Percentiles rank a stretch among this genome's conserved stretches.
phyloP scores from a whole-genome alignment of 1,140 invertebrate genomes.

The Meteorus sp. region DNA sequence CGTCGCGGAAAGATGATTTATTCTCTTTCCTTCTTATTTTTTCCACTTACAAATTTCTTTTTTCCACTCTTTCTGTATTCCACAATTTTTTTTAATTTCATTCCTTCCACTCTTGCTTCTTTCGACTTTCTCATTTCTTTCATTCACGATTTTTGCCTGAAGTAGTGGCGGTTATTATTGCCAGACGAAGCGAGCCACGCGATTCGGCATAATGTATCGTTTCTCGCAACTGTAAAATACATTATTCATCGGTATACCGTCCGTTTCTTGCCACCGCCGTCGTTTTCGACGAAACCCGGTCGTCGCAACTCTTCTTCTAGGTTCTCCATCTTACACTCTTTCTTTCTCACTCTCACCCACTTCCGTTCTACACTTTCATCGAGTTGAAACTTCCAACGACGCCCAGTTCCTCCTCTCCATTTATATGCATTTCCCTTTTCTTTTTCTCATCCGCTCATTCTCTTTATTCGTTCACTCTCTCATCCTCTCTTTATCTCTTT shows the following conservation, averaged over 20 bases:
- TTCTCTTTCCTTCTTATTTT: no score
- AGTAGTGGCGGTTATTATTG: constrained; percentile 12
- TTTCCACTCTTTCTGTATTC: no score
- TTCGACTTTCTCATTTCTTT: neutral
- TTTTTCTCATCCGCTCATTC: neutral
- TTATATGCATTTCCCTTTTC: constrained; percentile 19
- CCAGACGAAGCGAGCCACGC: constrained; percentile 15
- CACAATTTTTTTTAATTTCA: no score
- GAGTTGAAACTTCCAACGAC: constrained; percentile 14
- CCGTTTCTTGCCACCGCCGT: constrained; percentile 21
- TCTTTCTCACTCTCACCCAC: neutral
- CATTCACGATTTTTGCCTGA: constrained; percentile 2
- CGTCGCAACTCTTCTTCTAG: constrained; percentile 1
- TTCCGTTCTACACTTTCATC: constrained; percentile 8
- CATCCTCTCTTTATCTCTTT: neutral
- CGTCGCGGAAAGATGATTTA: no score
- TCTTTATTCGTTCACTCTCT: neutral
- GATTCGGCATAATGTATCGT: constrained; percentile 28
- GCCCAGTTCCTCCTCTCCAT: constrained; percentile 12
- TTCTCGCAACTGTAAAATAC: constrained; percentile 23
- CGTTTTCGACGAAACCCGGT: constrained; percentile 17
- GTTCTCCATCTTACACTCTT: neutral
- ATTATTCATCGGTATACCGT: constrained; percentile 27
- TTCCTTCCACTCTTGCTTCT: no score
- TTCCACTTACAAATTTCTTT: no score